Conservation (phyloP, 2,888 invertebrate species). For the Actias luna region DNA sequence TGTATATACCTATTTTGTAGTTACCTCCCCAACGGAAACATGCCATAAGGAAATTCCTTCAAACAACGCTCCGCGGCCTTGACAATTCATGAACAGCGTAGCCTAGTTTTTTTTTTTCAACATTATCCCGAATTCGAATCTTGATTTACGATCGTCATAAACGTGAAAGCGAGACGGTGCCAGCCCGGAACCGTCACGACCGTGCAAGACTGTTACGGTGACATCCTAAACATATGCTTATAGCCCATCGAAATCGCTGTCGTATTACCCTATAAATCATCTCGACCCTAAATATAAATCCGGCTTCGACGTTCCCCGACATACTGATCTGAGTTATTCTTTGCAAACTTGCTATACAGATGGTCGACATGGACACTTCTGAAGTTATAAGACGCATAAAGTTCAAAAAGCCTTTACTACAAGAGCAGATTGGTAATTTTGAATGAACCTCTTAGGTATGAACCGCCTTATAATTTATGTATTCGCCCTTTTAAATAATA, state of each 20-base stretch:
- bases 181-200: slow-evolving; percentile 31
- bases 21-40: too few species aligned
- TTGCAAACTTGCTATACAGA: neutral
- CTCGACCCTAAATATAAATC: neutral
- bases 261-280: neutral
- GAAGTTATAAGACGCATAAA: too few species aligned
- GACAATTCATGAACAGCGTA: neutral
- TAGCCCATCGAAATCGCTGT: neutral
- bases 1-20: too few species aligned
- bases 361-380: neutral
- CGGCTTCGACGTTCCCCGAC: neutral
- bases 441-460: too few species aligned
- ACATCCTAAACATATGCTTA: neutral
- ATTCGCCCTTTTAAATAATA: too few species aligned
- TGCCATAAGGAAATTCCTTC: too few species aligned
- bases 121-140: slow-evolving; percentile 4
- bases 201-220: slow-evolving; percentile 1
- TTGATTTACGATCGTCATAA: slow-evolving; percentile 41
- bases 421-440: too few species aligned
- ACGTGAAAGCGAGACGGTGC: slow-evolving; percentile 33
- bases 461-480: too few species aligned
- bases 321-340: neutral
- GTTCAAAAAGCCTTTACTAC: too few species aligned
- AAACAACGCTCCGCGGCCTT: neutral
- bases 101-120: neutral